Base-by-base conservation (phyloP, 1,140 invertebrate genomes). In the Musca vetustissima region DNA sequence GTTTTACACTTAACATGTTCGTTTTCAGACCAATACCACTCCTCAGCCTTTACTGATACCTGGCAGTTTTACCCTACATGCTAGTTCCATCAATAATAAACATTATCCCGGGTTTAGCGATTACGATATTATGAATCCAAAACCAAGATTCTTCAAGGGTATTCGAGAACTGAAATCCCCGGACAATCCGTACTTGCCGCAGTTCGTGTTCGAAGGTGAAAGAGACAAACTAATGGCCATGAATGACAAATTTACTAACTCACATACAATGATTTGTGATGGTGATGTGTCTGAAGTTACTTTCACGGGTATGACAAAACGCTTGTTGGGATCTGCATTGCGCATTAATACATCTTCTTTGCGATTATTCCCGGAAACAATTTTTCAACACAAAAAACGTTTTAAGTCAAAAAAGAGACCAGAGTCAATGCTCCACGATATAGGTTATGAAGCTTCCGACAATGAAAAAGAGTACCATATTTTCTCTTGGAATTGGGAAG, bases 401-500 rank as follows among this genome's bases (percentile, higher is more conserved):
- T 25, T 57, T 50, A 28, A 43, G 19, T 32, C 13, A 2, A 13
- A 28, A n/a, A 47, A 25, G 11, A 19, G 21, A 9, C 3, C 64
- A 11, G 4, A n/a, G 24, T 48, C 48, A 28, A 28, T 32, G n/a
- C 2, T 70, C 9, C 8, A 47, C 15, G 7, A 25, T 55, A 11
- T 15, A 8, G 11, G 8, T 13, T 2, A 19, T n/a, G 48, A 61
- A 11, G 6, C 11, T 49, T 9, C 7, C 11, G 15, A 59, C 14
- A 11, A 19, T 9, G 19, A 19, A 15, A 61, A 57, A 9, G 13
- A 43, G 2, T 24, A 19, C 1, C 25, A 22, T 25, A 15, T 50
- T 1, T 43, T 72, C 24, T 69, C 67, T 9, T 72, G 71, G 71
- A 70, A 68, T 43, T 72, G 71, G 71, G 61, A 72, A 66, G 36